Evolutionary conservation across 2,113 vertebrate species (phyloP), one percentile per base, ranked within the genome.

Genomic region (Oreochromis aureus): DNA sequence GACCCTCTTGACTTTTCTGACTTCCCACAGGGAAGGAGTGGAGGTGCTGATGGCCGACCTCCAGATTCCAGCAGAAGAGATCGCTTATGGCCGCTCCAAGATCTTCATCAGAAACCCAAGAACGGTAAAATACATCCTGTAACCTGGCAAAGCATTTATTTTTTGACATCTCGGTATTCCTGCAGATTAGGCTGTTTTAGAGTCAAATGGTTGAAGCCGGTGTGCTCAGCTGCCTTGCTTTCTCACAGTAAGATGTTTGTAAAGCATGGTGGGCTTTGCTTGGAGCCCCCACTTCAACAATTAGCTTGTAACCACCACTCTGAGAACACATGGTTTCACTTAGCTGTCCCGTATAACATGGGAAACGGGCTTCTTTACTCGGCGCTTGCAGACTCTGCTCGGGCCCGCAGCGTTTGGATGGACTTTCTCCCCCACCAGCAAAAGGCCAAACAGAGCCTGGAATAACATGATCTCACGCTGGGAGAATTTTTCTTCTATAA

Each of bases 41-140:
- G 97, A 99, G 92, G 97, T 98, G 59, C 94, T 99, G 76, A 97
- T 99, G 95, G 96, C 94, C 39, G 97, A 98, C 89, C 90, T 99
- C 88, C 94, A 97, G 92, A 96, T 99, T 89, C 96, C 97, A 24
- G 58, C 94, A 80, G 99, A 99, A 84, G 99, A 99, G 82, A 98
- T 97, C 81, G 96, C 98, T 2, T 98, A 98, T 22, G 98, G 99
- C 8, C 97, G 98, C 96, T 99, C 98, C 78, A 99, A 99, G 96
- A 98, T 99, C 94, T 99, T 99, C 95, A 99, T 99, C 96, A 97
- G 98, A 94, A 99, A 99, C 94, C 98, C 99, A 56, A 97, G 97
- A 97, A 99, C 98, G 81, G 99, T 99, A 95, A 19, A 81, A 61
- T 41, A 18, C 22, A 5, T 24, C 39, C 69, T 7, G 12, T 39